Conservation (phyloP, 2,888 invertebrate genomes). For the Villa cingulata region DNA sequence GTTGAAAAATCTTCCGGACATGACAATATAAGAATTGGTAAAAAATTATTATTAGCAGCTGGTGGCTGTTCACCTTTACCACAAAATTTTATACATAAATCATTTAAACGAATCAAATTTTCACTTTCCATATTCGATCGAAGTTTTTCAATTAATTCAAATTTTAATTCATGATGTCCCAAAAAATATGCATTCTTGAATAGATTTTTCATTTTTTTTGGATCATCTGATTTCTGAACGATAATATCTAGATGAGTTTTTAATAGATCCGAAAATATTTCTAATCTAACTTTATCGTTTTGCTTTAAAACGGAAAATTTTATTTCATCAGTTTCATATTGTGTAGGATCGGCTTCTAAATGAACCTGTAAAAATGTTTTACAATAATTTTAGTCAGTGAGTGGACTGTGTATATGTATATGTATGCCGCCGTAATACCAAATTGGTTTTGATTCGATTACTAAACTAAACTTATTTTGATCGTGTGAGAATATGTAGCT, state of each 20-base stretch:
- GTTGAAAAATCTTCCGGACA: constrained; percentile 79
- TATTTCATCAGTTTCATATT: constrained; percentile 47
- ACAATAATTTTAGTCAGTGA: too few relatives aligned
- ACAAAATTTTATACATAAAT: constrained; percentile 57
- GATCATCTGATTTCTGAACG: background rate
- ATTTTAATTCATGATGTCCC: constrained; percentile 66
- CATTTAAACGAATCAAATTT: constrained; percentile 42
- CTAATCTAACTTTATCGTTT: constrained; percentile 57
- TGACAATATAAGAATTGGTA: constrained; percentile 63
- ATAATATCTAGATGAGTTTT: constrained; percentile 46
- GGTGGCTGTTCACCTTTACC: constrained; percentile 47
- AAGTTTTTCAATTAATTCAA: constrained; percentile 51
- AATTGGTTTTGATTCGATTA: too few relatives aligned
- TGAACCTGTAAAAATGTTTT: too few relatives aligned
- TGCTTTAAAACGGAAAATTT: constrained; percentile 44
- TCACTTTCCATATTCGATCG: constrained; percentile 37
- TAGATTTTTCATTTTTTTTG: constrained; percentile 26
- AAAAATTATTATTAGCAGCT: constrained; percentile 42
- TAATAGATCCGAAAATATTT: constrained; percentile 63
- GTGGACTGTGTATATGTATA: too few relatives aligned
- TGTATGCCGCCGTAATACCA: too few relatives aligned
- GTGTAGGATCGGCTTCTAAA: constrained; percentile 61
- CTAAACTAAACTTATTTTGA: too few relatives aligned
- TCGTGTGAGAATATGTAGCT: too few relatives aligned
- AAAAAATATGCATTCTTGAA: constrained; percentile 49